Conservation (phyloP, 2,888 invertebrate genomes). For the Drosophila merina region DNA sequence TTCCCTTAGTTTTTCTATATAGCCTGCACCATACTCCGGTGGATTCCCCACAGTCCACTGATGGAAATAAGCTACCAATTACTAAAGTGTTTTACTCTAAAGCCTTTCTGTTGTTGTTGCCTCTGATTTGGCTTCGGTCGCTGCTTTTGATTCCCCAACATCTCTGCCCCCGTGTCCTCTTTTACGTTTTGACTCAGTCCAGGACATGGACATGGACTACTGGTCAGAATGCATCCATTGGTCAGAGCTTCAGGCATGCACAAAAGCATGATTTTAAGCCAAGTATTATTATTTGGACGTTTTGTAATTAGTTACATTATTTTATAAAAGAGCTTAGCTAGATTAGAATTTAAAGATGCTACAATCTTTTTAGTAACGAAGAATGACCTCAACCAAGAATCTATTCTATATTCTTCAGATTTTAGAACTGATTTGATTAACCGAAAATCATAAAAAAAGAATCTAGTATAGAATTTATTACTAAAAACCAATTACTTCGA, state of each 20-base stretch:
- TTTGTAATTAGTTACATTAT: too few species aligned
- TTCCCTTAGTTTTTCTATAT: conserved; percentile 23
- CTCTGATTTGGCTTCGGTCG: conserved; percentile 30
- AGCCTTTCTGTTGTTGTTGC: conserved; percentile 48
- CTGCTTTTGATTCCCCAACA: conserved; percentile 39
- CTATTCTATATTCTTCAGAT: too few species aligned
- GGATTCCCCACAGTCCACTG: conserved; percentile 33
- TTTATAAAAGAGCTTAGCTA: too few species aligned
- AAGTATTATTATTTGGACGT: too few species aligned
- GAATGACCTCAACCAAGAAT: too few species aligned
- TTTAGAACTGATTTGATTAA: too few species aligned
- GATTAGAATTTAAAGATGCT: too few species aligned
- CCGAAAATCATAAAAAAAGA: too few species aligned
- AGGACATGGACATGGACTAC: conserved; percentile 3
- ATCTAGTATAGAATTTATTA: too few species aligned
- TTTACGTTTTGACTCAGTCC: neutral
- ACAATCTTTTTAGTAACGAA: too few species aligned
- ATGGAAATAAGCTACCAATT: conserved; percentile 74
- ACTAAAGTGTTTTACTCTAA: conserved; percentile 73
- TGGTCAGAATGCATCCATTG: too few species aligned
- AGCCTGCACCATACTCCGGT: neutral
- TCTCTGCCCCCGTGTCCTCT: neutral
- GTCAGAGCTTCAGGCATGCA: neutral
- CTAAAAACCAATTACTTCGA: neutral
- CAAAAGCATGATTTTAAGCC: too few species aligned